Conservation (phyloP, 2,888 invertebrate species). For the Meganola albula region DNA sequence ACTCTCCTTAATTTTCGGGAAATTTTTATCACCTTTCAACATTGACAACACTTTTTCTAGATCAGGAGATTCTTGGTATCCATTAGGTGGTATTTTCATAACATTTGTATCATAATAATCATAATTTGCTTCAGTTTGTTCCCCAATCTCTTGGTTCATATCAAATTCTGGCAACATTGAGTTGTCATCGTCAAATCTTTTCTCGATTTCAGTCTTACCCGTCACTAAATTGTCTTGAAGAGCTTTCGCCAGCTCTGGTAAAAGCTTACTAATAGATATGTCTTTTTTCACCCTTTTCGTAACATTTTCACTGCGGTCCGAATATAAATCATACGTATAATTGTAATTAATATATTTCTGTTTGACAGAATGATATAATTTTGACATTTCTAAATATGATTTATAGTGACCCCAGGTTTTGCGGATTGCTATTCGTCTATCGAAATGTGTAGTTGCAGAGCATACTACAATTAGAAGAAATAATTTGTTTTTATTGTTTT, state of each 20-base stretch:
- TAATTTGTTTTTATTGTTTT: conserved; percentile 47
- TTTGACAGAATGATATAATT: conserved; percentile 40
- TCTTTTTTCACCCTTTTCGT: conserved; percentile 37
- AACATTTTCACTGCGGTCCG: conserved; percentile 15
- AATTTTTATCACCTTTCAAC: conserved; percentile 41
- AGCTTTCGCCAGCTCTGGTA: conserved; percentile 59
- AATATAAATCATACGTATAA: conserved; percentile 51
- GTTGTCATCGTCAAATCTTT: conserved; percentile 49
- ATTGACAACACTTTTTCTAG: conserved; percentile 45
- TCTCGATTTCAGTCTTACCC: conserved; percentile 46
- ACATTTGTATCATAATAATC: conserved; percentile 59
- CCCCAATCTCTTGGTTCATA: conserved; percentile 60
- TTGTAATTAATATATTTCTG: conserved; percentile 59
- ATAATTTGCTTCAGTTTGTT: conserved; percentile 37
- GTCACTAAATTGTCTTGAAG: conserved; percentile 43
- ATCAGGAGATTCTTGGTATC: conserved; percentile 48
- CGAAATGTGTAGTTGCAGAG: conserved; percentile 83
- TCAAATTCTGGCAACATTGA: conserved; percentile 60
- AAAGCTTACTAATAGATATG: conserved; percentile 44
- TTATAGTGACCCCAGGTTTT: conserved; percentile 82
- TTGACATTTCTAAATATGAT: conserved; percentile 46
- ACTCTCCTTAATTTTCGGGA: conserved; percentile 32
- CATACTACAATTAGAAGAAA: conserved; percentile 86
- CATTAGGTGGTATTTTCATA: conserved; percentile 68
- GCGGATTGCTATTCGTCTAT: conserved; percentile 81